Conservation (phyloP, 2,888 invertebrate species). For the Ceramica pisi region DNA sequence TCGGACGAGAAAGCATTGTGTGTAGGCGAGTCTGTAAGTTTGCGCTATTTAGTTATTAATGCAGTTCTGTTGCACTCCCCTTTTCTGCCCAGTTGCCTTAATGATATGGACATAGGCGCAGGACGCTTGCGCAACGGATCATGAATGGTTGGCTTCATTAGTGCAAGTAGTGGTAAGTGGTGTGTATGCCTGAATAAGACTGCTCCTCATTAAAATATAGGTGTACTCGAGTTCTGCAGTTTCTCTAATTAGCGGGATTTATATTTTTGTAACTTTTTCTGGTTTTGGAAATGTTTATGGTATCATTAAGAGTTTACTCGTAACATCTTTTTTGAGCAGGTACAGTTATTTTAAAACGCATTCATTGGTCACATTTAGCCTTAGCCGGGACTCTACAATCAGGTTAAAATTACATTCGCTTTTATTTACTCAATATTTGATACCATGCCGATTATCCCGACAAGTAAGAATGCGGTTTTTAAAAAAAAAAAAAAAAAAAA, state of each 20-base stretch:
- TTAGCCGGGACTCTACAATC: neutral
- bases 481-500: no score
- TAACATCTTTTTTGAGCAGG: neutral
- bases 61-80: slow-evolving; percentile 49
- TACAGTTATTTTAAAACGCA: neutral
- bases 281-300: neutral
- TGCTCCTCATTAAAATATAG: slow-evolving; percentile 47
- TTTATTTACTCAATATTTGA: neutral
- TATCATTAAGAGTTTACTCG: neutral
- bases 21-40: slow-evolving; percentile 54
- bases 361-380: neutral
- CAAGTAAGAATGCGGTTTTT: no score
- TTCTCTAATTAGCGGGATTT: slow-evolving; percentile 27
- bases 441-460: neutral
- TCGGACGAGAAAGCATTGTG: slow-evolving; percentile 49
- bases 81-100: slow-evolving; percentile 45
- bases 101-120: slow-evolving; percentile 47
- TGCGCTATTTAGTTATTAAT: slow-evolving; percentile 56
- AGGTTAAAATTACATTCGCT: neutral
- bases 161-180: slow-evolving; percentile 26
- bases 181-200: slow-evolving; percentile 12
- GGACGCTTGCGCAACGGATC: slow-evolving; percentile 28
- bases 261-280: slow-evolving; percentile 5
- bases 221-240: slow-evolving; percentile 13
- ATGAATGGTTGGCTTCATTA: slow-evolving; percentile 49